Evolutionary conservation across 1,140 invertebrate species (phyloP).

Genomic region (Euglossa dilemma): DNA sequence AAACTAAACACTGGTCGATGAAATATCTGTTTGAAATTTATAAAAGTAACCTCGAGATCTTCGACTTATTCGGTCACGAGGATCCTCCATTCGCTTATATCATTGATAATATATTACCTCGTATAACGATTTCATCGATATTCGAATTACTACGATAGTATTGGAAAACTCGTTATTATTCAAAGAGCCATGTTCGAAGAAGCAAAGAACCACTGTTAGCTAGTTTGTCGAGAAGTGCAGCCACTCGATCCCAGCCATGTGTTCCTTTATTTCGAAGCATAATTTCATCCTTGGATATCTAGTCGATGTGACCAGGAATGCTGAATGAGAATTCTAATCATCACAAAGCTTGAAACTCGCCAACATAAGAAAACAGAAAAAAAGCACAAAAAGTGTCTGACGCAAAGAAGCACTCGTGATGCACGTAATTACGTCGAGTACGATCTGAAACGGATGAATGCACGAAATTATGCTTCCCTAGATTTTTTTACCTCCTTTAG

Average conservation of each 20-base stretch:
- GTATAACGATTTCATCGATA: too few relatives aligned
- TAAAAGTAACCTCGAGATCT: not conserved
- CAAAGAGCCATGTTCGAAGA: not conserved
- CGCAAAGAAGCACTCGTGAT: not conserved
- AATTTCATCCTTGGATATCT: not conserved
- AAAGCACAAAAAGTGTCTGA: not conserved
- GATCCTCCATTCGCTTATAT: too few relatives aligned
- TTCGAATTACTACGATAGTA: not conserved
- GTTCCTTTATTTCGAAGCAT: not conserved
- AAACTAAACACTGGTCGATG: too few relatives aligned
- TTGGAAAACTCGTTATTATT: not conserved
- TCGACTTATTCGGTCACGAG: not conserved
- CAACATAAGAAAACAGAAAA: too few relatives aligned
- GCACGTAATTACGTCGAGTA: not conserved
- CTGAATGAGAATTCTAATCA: slow-evolving; percentile 6
- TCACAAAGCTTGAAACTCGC: not conserved
- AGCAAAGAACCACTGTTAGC: too few relatives aligned
- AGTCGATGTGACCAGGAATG: not conserved
- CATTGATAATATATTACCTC: too few relatives aligned
- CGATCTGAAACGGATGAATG: not conserved
- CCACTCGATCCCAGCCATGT: not conserved
- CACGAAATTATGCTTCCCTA: not conserved
- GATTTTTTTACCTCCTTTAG: not conserved
- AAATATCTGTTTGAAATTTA: too few relatives aligned
- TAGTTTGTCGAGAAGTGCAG: not conserved